Percentiles rank a stretch among this genome's conserved stretches.
phyloP scores from a whole-genome alignment of 2,888 invertebrate genomes.

The Machimus rusticus region DNA sequence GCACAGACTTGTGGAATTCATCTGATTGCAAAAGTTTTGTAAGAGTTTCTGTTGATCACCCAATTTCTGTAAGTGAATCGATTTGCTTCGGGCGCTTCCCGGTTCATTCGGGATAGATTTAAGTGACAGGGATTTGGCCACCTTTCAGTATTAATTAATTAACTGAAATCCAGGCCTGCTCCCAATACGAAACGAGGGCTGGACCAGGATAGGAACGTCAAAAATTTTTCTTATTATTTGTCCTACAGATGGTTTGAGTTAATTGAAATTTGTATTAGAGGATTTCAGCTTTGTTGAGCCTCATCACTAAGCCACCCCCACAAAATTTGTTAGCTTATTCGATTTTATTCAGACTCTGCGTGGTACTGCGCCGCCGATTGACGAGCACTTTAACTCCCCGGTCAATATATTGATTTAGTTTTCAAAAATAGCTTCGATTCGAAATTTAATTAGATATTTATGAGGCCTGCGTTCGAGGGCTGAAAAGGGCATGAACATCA shows the following conservation, averaged over 20 bases:
- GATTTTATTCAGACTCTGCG: not conserved
- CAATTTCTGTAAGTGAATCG: slow-evolving; percentile 1
- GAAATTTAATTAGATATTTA: not conserved
- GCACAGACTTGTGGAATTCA: not conserved
- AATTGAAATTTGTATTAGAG: not conserved
- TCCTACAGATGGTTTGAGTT: not conserved
- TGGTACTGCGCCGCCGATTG: not conserved
- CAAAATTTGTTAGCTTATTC: not conserved
- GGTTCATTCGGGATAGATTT: not conserved
- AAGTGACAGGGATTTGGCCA: not conserved
- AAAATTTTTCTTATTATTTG: not conserved
- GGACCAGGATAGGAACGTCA: not conserved
- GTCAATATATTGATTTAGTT: not conserved
- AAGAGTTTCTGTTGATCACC: not conserved
- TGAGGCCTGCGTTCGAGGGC: not conserved
- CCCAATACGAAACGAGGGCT: not conserved
- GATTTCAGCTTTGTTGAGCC: not conserved
- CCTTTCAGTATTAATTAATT: not conserved
- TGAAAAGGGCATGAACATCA: not conserved
- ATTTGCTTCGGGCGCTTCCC: not conserved
- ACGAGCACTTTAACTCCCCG: not conserved
- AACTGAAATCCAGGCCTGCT: not conserved
- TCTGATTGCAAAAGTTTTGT: not conserved
- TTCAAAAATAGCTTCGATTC: not conserved
- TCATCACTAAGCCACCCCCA: not conserved